Evolutionary conservation across 2,113 vertebrate species (phyloP), one percentile per base, ranked within the genome.

Genomic region (Parus major): DNA sequence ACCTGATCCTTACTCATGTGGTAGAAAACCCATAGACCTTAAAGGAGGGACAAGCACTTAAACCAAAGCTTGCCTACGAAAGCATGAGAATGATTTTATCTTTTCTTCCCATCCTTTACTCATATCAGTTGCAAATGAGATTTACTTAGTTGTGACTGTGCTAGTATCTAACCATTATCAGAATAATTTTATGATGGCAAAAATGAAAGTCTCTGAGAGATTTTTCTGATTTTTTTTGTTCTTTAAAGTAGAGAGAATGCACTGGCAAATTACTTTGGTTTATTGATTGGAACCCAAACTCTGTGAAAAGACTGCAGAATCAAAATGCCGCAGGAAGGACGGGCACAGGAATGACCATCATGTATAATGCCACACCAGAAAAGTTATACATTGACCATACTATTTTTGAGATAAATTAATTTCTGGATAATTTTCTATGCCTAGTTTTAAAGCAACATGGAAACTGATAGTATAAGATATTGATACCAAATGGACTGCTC

Each of bases 281-380:
- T 64, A 46, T 46, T 72, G 15, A 52, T 27, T 77, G 27, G 36
- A 88, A 56, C 10, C 6, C 28, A 80, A 64, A 60, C 4, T 69
- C 29, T 68, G 25, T 90, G 27, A 76, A 82, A 90, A 71, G 20
- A 15, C 31, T 61, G 39, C 39, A 73, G 33, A 69, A 87, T 46
- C 4, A 91, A 88, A 82, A 88, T n/a, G 1, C 10, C 21, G 21
- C 18, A 2, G 3, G 23, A 6, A 5, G 59, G 5, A 53, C 1
- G 3, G 17, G 36, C 4, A 44, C 0, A 6, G 7, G 21, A 86
- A 36, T 33, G 33, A 56, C 10, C 1, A 1, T 19, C n/a, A 63
- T 1, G 2, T 78, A 53, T 27, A 72, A n/a, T 55, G 70, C 29
- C 18, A 19, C 8, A 53, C 16, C 53, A 12, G 27, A 33, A 79